Base-by-base conservation (phyloP, 2,888 invertebrate species). In the Epiblema foenella region DNA sequence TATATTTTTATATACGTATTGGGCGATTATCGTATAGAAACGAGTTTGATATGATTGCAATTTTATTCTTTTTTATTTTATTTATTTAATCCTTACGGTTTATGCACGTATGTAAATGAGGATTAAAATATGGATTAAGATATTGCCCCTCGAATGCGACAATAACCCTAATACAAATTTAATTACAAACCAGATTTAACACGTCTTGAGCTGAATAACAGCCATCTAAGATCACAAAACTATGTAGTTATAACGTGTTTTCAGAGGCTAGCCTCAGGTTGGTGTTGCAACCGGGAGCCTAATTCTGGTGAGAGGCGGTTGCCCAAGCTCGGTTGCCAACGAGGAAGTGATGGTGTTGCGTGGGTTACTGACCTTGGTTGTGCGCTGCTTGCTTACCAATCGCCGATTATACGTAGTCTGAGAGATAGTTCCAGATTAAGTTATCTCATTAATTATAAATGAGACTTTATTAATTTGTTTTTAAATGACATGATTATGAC, bases 241-340 rank as follows among this genome's bases (percentile, higher is more conserved):
- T 58, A 49, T 29, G 66, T 66, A 42, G 42, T 42, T 49, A 60
- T 12, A 65, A 59, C 69, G 68, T 54, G 68, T 60, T 58, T 59
- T 57, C 71, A 71, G 57, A 62, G 66, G 66, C 71, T 67, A 71
- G 69, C 59, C 64, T 72, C 64, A 74, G 72, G 77, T 76, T 76
- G 79, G 77, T 86, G 85, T 86, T 82, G 89, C 83, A 89, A 89
- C 78, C 79, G 78, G 81, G 85, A 82, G 85, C 86, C 89, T 88
- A 86, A 89, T 88, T 89, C 88, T 83, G 85, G 91, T 90, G 90
- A 90, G 90, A 90, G 91, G 91, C 80, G 82, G 84, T 90, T 91
- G 83, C 88, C 78, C 83, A 90, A 90, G 88, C 78, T 49, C 75
- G 84, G 83, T 89, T 86, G 87, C 87, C 87, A 87, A 91, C 88